Conservation (phyloP, 2,888 invertebrate species). For the Endotricha flammealis region DNA sequence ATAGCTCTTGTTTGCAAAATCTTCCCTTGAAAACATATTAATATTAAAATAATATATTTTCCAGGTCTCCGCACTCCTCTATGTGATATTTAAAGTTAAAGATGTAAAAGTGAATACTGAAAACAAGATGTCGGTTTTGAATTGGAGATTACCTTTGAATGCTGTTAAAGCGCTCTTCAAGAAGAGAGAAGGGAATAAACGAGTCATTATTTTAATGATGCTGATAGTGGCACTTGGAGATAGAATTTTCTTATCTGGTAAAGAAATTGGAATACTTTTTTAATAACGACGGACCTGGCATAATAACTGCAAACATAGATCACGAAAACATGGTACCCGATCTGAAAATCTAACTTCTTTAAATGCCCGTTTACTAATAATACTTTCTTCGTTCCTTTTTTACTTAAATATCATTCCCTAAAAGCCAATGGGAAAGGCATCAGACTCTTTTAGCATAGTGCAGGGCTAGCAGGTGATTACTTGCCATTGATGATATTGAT, state of each 20-base stretch:
- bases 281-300: too few species aligned
- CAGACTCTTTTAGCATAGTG: too few species aligned
- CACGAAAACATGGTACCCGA: too few species aligned
- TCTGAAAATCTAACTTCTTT: too few species aligned
- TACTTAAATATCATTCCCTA: too few species aligned
- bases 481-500: too few species aligned
- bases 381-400: too few species aligned
- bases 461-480: too few species aligned
- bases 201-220: conserved; percentile 81
- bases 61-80: conserved; percentile 77
- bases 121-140: conserved; percentile 73
- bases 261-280: conserved; percentile 14
- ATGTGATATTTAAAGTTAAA: conserved; percentile 80
- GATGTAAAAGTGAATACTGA: conserved; percentile 81
- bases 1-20: background rate
- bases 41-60: conserved; percentile 19
- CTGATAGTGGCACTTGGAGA: conserved; percentile 78
- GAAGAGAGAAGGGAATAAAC: conserved; percentile 79
- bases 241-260: conserved; percentile 60
- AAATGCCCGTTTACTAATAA: too few species aligned
- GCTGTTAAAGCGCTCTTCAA: conserved; percentile 79
- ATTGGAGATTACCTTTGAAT: conserved; percentile 61
- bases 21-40: too few species aligned
- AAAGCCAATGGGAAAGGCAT: too few species aligned
- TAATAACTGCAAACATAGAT: too few species aligned